Evolutionary conservation across 2,888 invertebrate genomes (phyloP), one percentile per base, ranked within the genome.

Genomic region (Scrobipalpa atriplicella): DNA sequence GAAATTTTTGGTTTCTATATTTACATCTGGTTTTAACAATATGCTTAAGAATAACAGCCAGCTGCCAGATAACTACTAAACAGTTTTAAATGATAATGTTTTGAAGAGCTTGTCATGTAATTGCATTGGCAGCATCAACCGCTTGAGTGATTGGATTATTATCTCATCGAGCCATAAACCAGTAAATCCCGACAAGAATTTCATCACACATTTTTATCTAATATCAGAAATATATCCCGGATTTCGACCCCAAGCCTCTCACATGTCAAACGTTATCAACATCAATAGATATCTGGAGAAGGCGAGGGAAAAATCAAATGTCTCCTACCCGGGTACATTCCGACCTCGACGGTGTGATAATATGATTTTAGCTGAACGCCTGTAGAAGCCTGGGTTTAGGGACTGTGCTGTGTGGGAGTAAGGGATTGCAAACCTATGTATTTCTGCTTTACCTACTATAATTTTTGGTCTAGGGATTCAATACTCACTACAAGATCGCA

Each of bases 191-290:
- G 47, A 7, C 47, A n/a, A 47, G 47, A 47, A 47, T 47, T 47
- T 47, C 47, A 47, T 47, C 47, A 47, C n/a, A 47, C 47, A 47
- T 47, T 47, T 43, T 47, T 47, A 47, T 47, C 47, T 47, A 47
- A 47, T 47, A 47, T 47, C 47, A n/a, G 47, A 16, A 47, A 47
- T 47, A 47, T 61, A 61, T 61, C 18, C 18, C 61, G 9, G 61
- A 61, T 39, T 39, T 61, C 18, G 47, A 16, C 47, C 29, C 29
- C 7, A 7, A 47, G 7, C 47, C 47, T 39, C 61, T 61, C 61
- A 16, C 9, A 39, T 61, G 61, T 61, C 61, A 61, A 61, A 61
- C 61, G 41, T 9, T 61, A 61, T 61, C 41, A 61, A 39, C 61
- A 39, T 38, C 61, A 61, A 61, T 41, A 61, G 61, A 61, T 61